phyloP scores from a whole-genome alignment of 2,113 vertebrate genomes.

The Nicator chloris region DNA sequence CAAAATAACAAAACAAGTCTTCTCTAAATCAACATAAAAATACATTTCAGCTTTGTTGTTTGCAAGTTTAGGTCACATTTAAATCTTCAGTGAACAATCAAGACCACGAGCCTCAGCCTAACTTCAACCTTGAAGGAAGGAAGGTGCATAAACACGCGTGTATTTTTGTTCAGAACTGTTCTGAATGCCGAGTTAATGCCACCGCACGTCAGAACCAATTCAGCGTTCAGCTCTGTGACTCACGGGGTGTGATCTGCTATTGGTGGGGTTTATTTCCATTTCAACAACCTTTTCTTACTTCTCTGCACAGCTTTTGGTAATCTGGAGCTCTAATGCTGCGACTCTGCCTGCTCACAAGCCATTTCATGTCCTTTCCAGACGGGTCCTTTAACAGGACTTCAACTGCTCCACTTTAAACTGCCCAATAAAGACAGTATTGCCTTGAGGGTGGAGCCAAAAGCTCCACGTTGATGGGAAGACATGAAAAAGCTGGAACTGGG shows the following conservation, averaged over 20 bases:
- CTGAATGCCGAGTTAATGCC: neutral
- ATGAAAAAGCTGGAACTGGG: neutral
- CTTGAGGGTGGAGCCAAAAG: neutral
- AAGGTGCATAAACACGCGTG: neutral
- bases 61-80: neutral
- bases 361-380: neutral
- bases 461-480: neutral
- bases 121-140: neutral
- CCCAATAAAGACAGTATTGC: neutral
- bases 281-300: neutral
- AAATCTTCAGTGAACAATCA: neutral
- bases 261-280: neutral
- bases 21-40: neutral
- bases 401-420: neutral
- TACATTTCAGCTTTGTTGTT: neutral
- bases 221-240: neutral
- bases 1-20: neutral
- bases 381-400: neutral
- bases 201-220: neutral
- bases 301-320: neutral
- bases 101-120: neutral
- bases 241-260: accelerated
- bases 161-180: neutral
- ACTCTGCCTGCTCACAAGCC: neutral
- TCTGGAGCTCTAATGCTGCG: neutral